Percentiles rank a stretch among this genome's conserved stretches.
Evolutionary conservation across 2,888 invertebrate genomes (phyloP).

Genomic region (Bibio marci): DNA sequence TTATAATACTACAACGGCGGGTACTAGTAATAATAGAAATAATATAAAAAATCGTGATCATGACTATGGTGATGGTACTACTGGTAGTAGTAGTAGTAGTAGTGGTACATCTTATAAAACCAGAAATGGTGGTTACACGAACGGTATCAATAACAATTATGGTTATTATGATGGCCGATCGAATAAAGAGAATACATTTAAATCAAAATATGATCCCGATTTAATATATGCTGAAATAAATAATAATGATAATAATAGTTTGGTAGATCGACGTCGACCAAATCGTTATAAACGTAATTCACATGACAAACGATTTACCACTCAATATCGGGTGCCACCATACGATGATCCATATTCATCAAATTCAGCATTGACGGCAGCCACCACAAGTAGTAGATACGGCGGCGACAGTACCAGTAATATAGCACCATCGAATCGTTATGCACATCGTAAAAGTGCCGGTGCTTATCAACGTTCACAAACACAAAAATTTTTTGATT

Average conservation of each 20-base stretch:
- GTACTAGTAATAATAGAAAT: neutral
- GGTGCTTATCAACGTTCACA: constrained; percentile 16
- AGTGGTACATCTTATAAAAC: neutral
- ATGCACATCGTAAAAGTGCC: constrained; percentile 23
- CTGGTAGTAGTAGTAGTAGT: constrained; percentile 14
- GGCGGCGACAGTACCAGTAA: constrained; percentile 10
- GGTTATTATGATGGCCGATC: constrained; percentile 12
- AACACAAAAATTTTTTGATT: constrained; percentile 16
- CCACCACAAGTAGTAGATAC: constrained; percentile 4
- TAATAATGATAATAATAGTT: constrained; percentile 12
- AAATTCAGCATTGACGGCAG: neutral
- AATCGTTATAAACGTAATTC: neutral
- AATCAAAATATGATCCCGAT: constrained; percentile 17
- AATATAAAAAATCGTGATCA: too few relatives aligned
- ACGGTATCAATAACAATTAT: constrained; percentile 5
- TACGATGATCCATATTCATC: neutral
- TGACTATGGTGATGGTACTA: constrained; percentile 14
- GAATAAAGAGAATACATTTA: constrained; percentile 16
- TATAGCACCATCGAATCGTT: constrained; percentile 22
- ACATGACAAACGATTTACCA: constrained; percentile 1
- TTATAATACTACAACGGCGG: too few relatives aligned
- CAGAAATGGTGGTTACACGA: neutral
- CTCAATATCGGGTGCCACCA: neutral
- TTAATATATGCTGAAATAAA: constrained; percentile 15
- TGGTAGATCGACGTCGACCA: constrained; percentile 11